Conservation (phyloP, 2,888 invertebrate species). For the Brachyopa scutellaris region DNA sequence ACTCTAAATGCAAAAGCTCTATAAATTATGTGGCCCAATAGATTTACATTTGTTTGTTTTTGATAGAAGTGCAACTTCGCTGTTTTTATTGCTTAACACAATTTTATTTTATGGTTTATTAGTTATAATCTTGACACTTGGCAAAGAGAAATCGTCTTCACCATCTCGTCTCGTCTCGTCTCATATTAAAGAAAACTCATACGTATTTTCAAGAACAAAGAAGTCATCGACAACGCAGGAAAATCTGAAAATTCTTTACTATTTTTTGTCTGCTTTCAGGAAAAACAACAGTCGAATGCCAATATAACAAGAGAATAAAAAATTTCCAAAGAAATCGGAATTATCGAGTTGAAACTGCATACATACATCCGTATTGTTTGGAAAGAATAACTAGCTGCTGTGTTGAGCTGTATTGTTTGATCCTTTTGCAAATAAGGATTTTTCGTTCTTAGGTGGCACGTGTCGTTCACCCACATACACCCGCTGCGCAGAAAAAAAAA, state of each 20-base stretch:
- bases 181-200: constrained; percentile 55
- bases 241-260: constrained; percentile 47
- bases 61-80: constrained; percentile 21
- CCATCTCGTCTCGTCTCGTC: constrained; percentile 16
- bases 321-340: constrained; percentile 1
- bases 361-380: constrained; percentile 3
- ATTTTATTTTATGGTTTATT: constrained; percentile 10
- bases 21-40: constrained; percentile 2
- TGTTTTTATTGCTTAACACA: not conserved
- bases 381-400: not conserved
- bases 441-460: not conserved
- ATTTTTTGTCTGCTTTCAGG: constrained; percentile 45
- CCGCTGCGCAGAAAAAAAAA: not conserved
- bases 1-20: not conserved
- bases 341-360: not conserved
- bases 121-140: constrained; percentile 27
- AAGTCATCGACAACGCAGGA: constrained; percentile 61
- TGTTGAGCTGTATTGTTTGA: constrained; percentile 19
- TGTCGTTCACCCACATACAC: constrained; percentile 21
- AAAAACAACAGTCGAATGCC: constrained; percentile 25
- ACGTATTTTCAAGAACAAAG: constrained; percentile 66
- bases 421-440: constrained; percentile 5
- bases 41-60: constrained; percentile 19
- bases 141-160: constrained; percentile 58
- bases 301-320: constrained; percentile 35